Base-by-base conservation (phyloP, 2,113 vertebrate species). In the Dendropsophus ebraccatus region DNA sequence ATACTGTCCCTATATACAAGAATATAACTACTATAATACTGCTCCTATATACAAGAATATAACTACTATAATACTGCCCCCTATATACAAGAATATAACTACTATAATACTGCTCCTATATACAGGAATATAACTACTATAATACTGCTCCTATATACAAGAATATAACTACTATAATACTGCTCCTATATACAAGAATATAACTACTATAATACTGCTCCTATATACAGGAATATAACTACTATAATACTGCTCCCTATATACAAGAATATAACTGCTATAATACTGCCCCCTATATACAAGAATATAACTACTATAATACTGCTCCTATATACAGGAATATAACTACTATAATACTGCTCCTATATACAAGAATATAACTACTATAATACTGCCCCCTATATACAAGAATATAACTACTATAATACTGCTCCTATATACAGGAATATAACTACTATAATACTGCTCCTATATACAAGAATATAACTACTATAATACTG, bases 241-340 rank as follows among this genome's bases (percentile, higher is more conserved):
- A 30, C 60, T 65, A 65, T 30, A 58, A 58, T 58, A 58, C 23
- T 58, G 54, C 21, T 1, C 54, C 4, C 54, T 58, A 58, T 58
- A 10, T 58, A 58, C 54, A 58, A n/a, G 54, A 58, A 58, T 58
- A 58, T 58, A 58, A n/a, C 54, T 58, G n/a, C 54, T n/a, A 60
- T 65, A 65, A 65, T 65, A 65, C 60, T 65, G 60, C 25, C 23
- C 8, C 60, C 60, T 65, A 65, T 65, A 9, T 65, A 65, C 60
- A 65, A 65, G 60, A 65, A 65, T 65, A 65, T 65, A 65, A 30
- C 60, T 65, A 30, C 60, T 65, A 65, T 30, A 65, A 65, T 65
- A 65, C 28, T 28, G 28, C 60, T 16, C 60, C 60, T 65, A 65
- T 65, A 2, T 65, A 30, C 60, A 65, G 16, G 60, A 69, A 69